Evolutionary conservation across 2,888 invertebrate genomes (phyloP).

Genomic region (Andrena chrysosceles): DNA sequence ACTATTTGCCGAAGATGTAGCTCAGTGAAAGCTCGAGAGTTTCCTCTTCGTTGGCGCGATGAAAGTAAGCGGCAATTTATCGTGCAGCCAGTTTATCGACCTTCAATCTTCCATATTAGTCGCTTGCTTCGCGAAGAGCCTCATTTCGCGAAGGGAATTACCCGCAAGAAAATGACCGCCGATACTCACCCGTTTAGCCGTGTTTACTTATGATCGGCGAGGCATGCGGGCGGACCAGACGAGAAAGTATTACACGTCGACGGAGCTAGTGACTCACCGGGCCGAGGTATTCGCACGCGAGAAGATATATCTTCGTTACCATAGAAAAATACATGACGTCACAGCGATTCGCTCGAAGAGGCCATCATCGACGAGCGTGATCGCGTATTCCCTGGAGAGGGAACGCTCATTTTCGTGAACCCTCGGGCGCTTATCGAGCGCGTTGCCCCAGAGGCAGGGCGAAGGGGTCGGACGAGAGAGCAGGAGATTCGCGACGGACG

Average conservation of each 20-base stretch:
- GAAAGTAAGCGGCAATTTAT: not conserved
- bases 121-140: not conserved
- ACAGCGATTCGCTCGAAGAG: not conserved
- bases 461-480: not conserved
- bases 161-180: not conserved
- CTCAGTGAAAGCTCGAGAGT: slow-evolving; percentile 1
- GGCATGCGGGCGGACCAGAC: slow-evolving; percentile 18
- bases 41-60: not conserved
- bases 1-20: not conserved
- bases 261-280: slow-evolving; percentile 49
- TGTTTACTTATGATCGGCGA: slow-evolving; percentile 30
- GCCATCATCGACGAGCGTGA: slow-evolving; percentile 7
- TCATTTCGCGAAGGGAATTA: not conserved
- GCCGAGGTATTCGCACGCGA: slow-evolving; percentile 45
- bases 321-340: slow-evolving; percentile 50
- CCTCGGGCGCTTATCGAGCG: not conserved
- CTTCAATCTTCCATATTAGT: not conserved
- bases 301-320: slow-evolving; percentile 55
- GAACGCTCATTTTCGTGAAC: not conserved
- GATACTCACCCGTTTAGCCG: not conserved
- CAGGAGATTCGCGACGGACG: not conserved
- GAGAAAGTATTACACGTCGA: slow-evolving; percentile 23
- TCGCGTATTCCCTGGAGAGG: not conserved
- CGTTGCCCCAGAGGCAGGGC: not conserved
- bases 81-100: not conserved